phyloP scores from a whole-genome alignment of 2,888 invertebrate species.

The Tricholauxania praeusta region DNA sequence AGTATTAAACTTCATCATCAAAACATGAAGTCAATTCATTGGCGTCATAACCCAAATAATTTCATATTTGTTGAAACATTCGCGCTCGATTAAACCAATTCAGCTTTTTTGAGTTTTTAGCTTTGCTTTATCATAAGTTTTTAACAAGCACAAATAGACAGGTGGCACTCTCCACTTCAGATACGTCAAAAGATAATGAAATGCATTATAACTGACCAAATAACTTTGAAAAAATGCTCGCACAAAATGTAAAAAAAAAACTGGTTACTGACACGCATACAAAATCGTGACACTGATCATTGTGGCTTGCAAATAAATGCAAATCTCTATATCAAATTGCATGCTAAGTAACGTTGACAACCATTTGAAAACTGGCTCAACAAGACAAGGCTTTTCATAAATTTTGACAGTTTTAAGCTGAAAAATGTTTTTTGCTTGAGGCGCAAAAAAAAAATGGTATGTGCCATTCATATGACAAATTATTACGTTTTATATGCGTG shows the following conservation, averaged over 20 bases:
- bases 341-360: conserved; percentile 18
- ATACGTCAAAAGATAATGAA: background rate
- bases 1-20: too few species aligned
- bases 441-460: too few species aligned
- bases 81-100: too few species aligned
- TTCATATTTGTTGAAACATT: too few species aligned
- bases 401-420: too few species aligned
- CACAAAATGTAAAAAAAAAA: conserved; percentile 1
- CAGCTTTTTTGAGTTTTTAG: too few species aligned
- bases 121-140: background rate
- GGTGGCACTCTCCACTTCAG: background rate
- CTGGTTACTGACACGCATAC: conserved; percentile 1
- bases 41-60: too few species aligned
- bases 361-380: conserved; percentile 10
- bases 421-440: too few species aligned
- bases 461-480: conserved; percentile 22
- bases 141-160: background rate
- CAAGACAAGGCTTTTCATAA: background rate
- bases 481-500: background rate
- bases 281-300: conserved; percentile 24
- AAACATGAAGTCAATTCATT: too few species aligned
- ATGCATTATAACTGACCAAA: background rate
- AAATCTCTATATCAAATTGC: conserved; percentile 3
- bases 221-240: background rate
- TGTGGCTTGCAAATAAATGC: conserved; percentile 1